Conservation (phyloP, 1,140 invertebrate species). For the Rhopalosiphum maidis region DNA sequence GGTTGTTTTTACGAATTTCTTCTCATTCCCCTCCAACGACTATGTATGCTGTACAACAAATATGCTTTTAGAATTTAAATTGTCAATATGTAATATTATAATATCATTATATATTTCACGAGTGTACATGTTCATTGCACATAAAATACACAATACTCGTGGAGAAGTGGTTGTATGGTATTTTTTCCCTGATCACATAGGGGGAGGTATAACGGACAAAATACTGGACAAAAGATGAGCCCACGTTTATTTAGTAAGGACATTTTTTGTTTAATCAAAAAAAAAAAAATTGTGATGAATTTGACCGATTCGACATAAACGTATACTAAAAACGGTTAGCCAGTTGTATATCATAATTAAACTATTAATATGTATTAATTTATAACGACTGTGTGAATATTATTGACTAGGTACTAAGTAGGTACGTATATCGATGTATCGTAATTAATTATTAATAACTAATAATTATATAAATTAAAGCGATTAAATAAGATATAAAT, state of each 20-base stretch:
- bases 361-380: no score
- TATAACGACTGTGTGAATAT: neutral
- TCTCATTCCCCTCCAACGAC: neutral
- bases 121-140: neutral
- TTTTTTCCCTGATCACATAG: neutral
- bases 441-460: no score
- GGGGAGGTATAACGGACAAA: neutral
- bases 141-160: neutral
- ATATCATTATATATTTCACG: neutral
- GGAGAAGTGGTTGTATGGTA: neutral
- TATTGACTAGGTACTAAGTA: neutral
- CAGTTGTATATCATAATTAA: no score
- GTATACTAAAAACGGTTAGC: no score
- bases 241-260: no score
- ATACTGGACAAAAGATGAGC: no score
- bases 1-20: neutral
- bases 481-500: neutral
- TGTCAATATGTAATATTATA: neutral
- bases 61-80: conserved; percentile 5
- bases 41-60: neutral
- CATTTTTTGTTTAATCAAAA: no score
- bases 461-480: neutral
- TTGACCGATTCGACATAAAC: no score
- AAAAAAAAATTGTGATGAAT: no score
- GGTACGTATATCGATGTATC: no score